Evolutionary conservation across 1,140 invertebrate species (phyloP), one percentile per base, ranked within the genome.

Genomic region (Lasioglossum albipes): DNA sequence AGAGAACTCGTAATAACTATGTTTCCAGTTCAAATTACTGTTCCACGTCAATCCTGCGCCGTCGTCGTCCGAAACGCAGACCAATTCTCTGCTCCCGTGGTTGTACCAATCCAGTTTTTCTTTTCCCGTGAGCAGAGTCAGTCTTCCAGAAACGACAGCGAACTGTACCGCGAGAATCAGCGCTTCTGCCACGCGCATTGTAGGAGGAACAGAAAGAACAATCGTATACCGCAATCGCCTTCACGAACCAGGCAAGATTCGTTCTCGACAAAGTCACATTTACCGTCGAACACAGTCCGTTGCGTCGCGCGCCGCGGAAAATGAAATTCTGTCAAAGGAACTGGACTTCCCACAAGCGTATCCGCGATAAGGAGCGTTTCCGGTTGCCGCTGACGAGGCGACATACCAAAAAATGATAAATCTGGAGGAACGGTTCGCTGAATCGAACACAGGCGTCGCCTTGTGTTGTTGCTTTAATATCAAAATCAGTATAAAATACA

Each of bases 31-130:
- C 42, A 85, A 69, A 52, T 85, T 52, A 2, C 18, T 49, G 20
- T 87, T 88, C 86, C 86, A 88, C 7, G 85, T 65, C n/a, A 88
- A 61, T 27, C 70, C 78, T 1, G 57, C 7, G 0, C 73, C 85
- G 12, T 88, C 85, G 27, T 85, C 52, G 10, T 87, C 75, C 7
- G 86, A 79, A 0, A 83, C 10, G 36, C 86, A 88, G 22, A 67
- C 22, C 12, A 87, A 52, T 49, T 64, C 75, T 66, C 49, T 67
- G 0, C 1, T 7, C 0, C 52, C 5, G 20, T 3, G 20, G 2
- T 4, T 4, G n/a, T 41, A 16, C 0, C 5, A 2, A 18, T 9
- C 3, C 20, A 20, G 3, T 1, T 10, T 0, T 64, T 66, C 22
- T 20, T 6, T 9, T 22, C 69, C 59, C 1, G 27, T 54, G 0